Conservation (phyloP, 2,113 vertebrate species). For the Ceuthmochares aereus region DNA sequence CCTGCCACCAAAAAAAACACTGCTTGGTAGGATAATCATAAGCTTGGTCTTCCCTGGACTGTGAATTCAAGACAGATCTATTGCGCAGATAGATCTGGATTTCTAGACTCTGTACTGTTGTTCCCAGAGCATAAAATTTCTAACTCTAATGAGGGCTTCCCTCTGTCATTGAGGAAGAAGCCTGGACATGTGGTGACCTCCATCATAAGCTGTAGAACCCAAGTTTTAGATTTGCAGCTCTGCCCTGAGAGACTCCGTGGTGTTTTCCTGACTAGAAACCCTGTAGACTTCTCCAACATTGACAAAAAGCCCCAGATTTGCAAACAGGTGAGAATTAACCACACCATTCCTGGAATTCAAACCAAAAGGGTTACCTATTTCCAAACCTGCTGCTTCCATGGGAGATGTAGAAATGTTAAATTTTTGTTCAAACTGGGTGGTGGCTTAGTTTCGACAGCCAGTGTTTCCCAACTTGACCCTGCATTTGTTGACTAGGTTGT, state of each 20-base stretch:
- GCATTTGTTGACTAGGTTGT: background rate
- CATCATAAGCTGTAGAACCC: background rate
- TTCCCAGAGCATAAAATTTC: background rate
- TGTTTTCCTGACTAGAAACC: background rate
- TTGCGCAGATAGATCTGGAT: background rate
- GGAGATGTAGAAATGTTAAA: background rate
- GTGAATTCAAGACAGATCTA: background rate
- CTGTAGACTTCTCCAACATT: background rate
- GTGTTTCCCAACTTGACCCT: background rate
- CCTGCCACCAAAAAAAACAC: background rate
- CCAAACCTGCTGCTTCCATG: background rate
- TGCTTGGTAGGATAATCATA: background rate
- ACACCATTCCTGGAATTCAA: background rate
- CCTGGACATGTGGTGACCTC: background rate
- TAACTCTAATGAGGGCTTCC: background rate
- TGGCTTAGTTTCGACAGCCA: background rate
- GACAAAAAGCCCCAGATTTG: background rate
- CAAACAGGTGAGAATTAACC: background rate
- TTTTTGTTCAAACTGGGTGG: background rate
- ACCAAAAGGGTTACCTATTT: background rate
- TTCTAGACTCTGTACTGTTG: background rate
- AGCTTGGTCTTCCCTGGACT: background rate
- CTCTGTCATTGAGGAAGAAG: background rate
- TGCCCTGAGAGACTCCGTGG: background rate
- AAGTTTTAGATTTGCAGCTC: background rate